These are phyloP conservation scores for Sympetrum striolatum DNA, from an alignment of 2,888 invertebrate genomes.

Conservation along the genomic window DNA sequence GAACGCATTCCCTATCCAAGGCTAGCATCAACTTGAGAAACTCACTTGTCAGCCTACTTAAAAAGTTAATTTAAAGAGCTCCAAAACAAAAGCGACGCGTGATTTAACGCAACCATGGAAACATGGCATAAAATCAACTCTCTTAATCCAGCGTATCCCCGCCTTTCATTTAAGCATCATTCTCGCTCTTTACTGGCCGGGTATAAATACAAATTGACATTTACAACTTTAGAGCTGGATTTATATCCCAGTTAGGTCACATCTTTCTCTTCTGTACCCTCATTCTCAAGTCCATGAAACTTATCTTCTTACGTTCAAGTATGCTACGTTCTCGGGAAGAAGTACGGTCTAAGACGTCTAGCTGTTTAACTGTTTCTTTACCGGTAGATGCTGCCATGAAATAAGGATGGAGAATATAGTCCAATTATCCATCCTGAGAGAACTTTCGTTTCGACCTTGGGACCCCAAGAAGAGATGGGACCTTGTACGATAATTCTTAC, in stretches of 20 bases:
- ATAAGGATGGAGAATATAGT: too few species aligned
- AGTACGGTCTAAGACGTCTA: background rate
- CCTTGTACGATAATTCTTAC: too few species aligned
- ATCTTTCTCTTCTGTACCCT: background rate
- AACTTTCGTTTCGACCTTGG: too few species aligned
- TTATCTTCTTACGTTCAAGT: background rate
- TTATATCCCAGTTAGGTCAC: background rate
- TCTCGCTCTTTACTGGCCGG: background rate
- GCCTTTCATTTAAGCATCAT: background rate
- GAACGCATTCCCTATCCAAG: too few species aligned
- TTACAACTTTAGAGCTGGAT: background rate
- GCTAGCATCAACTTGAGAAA: too few species aligned
- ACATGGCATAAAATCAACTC: background rate
- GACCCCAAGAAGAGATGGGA: too few species aligned
- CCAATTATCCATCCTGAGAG: too few species aligned
- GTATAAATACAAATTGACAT: background rate
- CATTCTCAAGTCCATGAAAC: background rate
- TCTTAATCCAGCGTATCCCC: background rate
- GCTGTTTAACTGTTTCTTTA: background rate
- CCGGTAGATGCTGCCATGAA: background rate
- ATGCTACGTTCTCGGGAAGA: background rate
- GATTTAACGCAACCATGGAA: background rate
- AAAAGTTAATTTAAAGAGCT: background rate
- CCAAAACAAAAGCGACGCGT: background rate
- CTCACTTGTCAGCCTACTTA: background rate